phyloP scores from a whole-genome alignment of 2,797 vertebrate species.

The Sebastolobus alascanus region DNA sequence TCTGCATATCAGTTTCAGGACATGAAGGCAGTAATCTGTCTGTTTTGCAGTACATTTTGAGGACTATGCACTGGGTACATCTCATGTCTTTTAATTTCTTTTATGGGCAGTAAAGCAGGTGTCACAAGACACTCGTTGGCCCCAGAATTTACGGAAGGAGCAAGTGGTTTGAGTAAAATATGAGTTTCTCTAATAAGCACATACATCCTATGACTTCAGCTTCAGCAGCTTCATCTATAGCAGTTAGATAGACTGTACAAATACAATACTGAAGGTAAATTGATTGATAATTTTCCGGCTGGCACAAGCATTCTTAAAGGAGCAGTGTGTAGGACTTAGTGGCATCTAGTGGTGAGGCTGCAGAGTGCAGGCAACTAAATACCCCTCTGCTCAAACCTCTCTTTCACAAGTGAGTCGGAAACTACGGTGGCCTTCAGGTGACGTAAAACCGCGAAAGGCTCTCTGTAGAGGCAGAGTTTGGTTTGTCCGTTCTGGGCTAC shows the following conservation, averaged over 20 bases:
- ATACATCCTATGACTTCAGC: not conserved
- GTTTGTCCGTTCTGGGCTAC: too few relatives aligned
- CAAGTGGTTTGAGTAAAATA: not conserved
- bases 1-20: not conserved
- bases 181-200: not conserved
- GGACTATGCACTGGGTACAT: not conserved
- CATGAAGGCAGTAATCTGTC: not conserved
- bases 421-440: too few relatives aligned
- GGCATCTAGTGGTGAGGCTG: too few relatives aligned
- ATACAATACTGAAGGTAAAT: not conserved
- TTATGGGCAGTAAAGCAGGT: not conserved
- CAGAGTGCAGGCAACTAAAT: too few relatives aligned
- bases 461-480: too few relatives aligned
- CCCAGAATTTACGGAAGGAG: not conserved
- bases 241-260: not conserved
- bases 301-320: not conserved
- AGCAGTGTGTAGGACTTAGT: not conserved
- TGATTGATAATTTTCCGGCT: not conserved
- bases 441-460: too few relatives aligned
- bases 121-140: not conserved
- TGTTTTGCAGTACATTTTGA: constrained; percentile 5
- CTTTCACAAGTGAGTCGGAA: too few relatives aligned
- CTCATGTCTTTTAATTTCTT: not conserved
- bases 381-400: too few relatives aligned
- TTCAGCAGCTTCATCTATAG: not conserved